phyloP scores from a whole-genome alignment of 2,797 vertebrate genomes.

The Galagoides demidoff region DNA sequence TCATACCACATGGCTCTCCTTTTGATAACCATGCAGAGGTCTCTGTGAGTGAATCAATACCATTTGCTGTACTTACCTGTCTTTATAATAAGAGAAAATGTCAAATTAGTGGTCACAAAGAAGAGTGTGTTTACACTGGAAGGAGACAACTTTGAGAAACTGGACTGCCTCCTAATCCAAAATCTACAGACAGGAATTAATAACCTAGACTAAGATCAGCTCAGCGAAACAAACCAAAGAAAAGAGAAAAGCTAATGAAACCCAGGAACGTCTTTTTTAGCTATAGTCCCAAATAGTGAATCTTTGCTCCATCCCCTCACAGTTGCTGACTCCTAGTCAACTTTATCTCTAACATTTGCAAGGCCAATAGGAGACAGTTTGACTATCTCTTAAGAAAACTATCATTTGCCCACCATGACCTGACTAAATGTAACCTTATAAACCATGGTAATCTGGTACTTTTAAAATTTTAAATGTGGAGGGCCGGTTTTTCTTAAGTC shows the following conservation, averaged over 20 bases:
- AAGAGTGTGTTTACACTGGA: background rate
- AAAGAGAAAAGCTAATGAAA: background rate
- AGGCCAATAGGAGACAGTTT: rapidly evolving
- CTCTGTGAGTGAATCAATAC: background rate
- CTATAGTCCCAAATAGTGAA: background rate
- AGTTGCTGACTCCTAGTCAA: background rate
- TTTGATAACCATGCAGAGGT: background rate
- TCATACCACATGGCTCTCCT: background rate
- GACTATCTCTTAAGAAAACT: background rate
- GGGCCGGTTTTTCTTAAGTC: background rate
- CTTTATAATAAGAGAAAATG: background rate
- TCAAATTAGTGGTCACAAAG: background rate
- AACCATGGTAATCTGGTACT: background rate
- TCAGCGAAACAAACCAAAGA: background rate
- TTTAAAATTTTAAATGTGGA: background rate
- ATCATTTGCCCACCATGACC: background rate
- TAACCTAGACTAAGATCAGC: background rate
- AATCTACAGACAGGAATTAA: background rate
- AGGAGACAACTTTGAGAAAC: background rate
- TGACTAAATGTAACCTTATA: background rate
- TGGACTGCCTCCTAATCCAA: background rate
- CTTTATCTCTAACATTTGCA: background rate
- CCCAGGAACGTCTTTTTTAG: rapidly evolving
- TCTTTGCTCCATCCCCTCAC: background rate
- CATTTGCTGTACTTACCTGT: background rate